phyloP scores from a whole-genome alignment of 2,888 invertebrate species.

The Oegoconia quadripuncta region DNA sequence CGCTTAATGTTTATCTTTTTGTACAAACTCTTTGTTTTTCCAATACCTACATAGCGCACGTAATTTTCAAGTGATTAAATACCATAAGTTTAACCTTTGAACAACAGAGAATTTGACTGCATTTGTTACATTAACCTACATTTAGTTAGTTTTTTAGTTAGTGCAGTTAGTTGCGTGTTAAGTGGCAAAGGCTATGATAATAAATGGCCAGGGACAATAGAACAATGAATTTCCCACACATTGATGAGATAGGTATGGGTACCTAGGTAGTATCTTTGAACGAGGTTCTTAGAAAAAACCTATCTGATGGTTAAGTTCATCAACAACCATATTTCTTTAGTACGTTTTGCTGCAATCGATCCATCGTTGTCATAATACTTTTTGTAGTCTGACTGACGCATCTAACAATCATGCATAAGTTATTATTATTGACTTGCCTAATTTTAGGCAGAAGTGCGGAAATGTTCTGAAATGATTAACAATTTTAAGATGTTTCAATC shows the following conservation, averaged over 20 bases:
- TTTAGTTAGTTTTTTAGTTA: not conserved
- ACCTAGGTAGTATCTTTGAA: conserved; percentile 42
- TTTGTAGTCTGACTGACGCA: no score
- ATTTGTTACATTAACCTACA: no score
- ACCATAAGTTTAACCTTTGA: no score
- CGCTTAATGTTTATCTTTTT: conserved; percentile 37
- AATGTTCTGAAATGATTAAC: no score
- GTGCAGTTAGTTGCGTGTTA: conserved; percentile 46
- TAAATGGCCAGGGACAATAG: conserved; percentile 63
- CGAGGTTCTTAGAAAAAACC: conserved; percentile 49
- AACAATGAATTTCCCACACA: conserved; percentile 72
- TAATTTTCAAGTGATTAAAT: no score
- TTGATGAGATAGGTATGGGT: conserved; percentile 6
- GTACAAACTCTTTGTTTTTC: conserved; percentile 25
- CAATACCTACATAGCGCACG: conserved; percentile 2
- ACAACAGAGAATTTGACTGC: no score
- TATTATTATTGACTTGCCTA: no score
- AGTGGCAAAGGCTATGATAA: conserved; percentile 55
- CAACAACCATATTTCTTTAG: conserved; percentile 8
- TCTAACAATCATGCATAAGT: no score
- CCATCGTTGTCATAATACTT: no score
- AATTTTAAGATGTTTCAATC: no score
- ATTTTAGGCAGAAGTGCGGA: no score
- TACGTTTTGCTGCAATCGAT: not conserved
- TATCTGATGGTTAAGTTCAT: conserved; percentile 23